Base-by-base conservation (phyloP, 2,888 invertebrate species). In the Yponomeuta cagnagella region DNA sequence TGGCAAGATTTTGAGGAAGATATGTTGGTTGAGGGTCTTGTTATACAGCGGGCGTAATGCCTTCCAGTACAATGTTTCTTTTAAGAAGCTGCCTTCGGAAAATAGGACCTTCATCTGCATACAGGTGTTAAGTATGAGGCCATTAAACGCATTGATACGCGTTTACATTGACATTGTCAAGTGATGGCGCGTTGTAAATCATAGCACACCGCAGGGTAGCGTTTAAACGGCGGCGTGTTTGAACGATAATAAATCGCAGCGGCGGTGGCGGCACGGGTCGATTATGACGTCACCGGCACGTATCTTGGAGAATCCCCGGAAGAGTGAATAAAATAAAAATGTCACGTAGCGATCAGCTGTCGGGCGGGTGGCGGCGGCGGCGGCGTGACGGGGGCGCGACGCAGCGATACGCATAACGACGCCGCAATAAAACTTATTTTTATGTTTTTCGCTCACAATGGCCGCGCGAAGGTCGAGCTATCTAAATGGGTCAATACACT, bases 401-500 rank as follows among this genome's bases (percentile, higher is more conserved):
- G 79, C 77, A 82, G 82, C 89, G 90, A 86, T 89, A 90, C 91
- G 91, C 91, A 90, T 90, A 91, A 90, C 90, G 90, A 89, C 89
- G 86, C 88, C 89, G 90, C 90, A 90, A 91, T 91, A 91, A 92
- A 92, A 92, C 91, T 91, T 92, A 91, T 91, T 92, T 92, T 92
- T 92, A 92, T 91, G 92, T 91, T 91, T 91, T 91, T 90, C 91
- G 91, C 91, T 91, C 88, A 92, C 92, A 92, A 92, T 92, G 90
- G 90, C 90, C 90, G 91, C 89, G 90, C 88, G 92, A 92, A 91
- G 91, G 92, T 92, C 92, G 92, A 89, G 88, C 90, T 92, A 91
- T 91, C 92, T 92, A 92, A 92, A 92, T 92, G 90, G 92, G 92
- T 92, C 92, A 92, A 91, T 91, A 91, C 91, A 90, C 92, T 90